Conservation (phyloP, 2,113 vertebrate species). For the Plotosus lineatus region DNA sequence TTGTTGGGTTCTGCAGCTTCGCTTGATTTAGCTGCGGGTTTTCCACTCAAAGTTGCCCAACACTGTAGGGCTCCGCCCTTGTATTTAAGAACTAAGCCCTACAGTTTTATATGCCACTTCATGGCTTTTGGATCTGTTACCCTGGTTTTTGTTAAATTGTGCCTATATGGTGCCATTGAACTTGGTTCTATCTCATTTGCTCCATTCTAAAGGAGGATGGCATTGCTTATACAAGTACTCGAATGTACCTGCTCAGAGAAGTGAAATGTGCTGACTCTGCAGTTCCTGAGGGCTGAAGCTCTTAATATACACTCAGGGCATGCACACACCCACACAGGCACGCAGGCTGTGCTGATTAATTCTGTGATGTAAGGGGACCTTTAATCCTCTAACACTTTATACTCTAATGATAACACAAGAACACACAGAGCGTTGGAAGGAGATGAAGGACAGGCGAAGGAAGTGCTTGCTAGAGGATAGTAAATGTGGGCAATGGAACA, state of each 20-base stretch:
- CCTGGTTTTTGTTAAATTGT: not conserved
- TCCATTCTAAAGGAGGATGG: not conserved
- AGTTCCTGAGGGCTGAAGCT: not conserved
- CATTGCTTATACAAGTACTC: not conserved
- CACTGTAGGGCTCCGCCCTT: slow-evolving; percentile 39
- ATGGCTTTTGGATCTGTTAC: not conserved
- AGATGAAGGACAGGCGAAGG: not conserved
- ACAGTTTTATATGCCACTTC: not conserved
- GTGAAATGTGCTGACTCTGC: slow-evolving; percentile 29
- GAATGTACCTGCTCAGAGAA: slow-evolving; percentile 8
- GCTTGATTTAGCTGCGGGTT: slow-evolving; percentile 47
- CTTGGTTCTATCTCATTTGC: not conserved
- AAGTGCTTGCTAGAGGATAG: not conserved
- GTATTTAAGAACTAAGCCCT: not conserved
- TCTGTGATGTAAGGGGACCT: slow-evolving; percentile 19
- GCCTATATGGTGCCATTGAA: not conserved
- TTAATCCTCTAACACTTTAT: slow-evolving; percentile 34
- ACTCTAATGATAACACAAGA: slow-evolving; percentile 23
- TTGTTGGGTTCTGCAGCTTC: slow-evolving; percentile 40
- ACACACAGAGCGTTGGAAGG: not conserved
- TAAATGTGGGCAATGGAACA: not conserved
- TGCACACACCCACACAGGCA: not conserved
- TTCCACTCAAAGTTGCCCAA: slow-evolving; percentile 41
- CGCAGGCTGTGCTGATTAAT: slow-evolving; percentile 43
- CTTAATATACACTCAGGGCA: not conserved